These are phyloP conservation scores for Drosophila rufa DNA, from an alignment of 1,140 invertebrate genomes.

Conservation along the genomic window DNA sequence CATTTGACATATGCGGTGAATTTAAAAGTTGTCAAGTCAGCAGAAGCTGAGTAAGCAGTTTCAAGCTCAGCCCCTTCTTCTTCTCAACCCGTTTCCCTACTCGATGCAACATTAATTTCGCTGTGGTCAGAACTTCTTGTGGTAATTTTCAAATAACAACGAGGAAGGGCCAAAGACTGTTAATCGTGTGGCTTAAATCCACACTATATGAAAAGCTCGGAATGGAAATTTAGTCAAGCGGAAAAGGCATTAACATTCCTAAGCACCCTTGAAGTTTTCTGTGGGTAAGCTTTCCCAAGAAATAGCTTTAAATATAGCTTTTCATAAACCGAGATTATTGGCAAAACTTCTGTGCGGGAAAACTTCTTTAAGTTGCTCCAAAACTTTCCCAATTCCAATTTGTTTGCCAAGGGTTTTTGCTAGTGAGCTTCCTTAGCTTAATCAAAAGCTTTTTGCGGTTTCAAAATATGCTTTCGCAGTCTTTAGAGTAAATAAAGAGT, in stretches of 20 bases:
- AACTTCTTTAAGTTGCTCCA: background rate
- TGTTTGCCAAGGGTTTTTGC: background rate
- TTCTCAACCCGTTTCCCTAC: background rate
- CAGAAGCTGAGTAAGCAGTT: conserved; percentile 40
- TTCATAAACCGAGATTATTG: background rate
- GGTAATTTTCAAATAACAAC: conserved; percentile 11
- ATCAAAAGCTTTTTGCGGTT: background rate
- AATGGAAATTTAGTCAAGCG: background rate
- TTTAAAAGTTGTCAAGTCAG: conserved; percentile 44
- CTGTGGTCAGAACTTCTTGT: conserved; percentile 29
- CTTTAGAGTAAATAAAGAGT: background rate
- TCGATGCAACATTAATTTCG: conserved; percentile 24
- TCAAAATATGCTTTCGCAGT: background rate
- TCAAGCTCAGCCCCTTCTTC: background rate
- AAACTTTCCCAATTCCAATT: background rate
- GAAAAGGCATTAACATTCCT: conserved; percentile 3
- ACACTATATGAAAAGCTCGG: conserved; percentile 11
- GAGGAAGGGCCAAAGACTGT: background rate
- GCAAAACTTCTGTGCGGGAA: background rate
- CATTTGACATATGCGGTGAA: conserved; percentile 44
- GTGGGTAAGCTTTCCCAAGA: background rate
- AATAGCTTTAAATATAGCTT: conserved; percentile 14
- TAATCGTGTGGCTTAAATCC: conserved; percentile 13
- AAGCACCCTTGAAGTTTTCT: conserved; percentile 4
- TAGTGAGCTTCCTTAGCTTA: background rate